Conservation (phyloP, 2,113 vertebrate species). For the Macrotus californicus region DNA sequence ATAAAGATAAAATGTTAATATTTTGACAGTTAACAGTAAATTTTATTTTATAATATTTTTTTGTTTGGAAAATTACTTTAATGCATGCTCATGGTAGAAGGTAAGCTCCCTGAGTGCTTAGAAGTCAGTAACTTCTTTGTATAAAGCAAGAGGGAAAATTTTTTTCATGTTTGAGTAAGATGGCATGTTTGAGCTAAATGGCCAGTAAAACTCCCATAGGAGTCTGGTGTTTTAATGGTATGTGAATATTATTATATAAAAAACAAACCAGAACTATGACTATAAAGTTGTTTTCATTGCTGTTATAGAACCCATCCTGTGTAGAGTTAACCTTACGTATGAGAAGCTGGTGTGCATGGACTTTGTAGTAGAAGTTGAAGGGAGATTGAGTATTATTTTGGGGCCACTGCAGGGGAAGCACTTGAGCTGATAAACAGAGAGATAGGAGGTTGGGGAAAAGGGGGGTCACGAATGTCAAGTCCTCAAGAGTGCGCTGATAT, state of each 20-base stretch:
- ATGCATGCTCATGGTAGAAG: neutral
- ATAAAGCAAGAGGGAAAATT: neutral
- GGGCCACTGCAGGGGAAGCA: neutral
- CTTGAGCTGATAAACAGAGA: neutral
- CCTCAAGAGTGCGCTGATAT: neutral
- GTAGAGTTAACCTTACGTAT: neutral
- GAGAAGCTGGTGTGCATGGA: neutral
- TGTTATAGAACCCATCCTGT: neutral
- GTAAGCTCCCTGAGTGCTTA: neutral
- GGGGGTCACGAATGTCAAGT: neutral
- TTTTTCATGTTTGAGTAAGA: neutral
- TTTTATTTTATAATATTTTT: conserved; percentile 1
- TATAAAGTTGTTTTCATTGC: neutral
- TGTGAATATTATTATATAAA: neutral
- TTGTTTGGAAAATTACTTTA: neutral
- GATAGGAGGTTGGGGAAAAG: neutral
- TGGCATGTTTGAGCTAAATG: neutral
- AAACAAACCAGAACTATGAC: neutral
- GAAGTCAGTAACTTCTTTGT: neutral
- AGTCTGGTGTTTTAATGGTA: neutral
- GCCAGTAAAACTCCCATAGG: neutral
- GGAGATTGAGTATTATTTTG: neutral
- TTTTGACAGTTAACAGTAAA: neutral
- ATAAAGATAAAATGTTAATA: neutral
- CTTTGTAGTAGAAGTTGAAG: neutral